Percentiles rank a stretch among this genome's conserved stretches.
Conservation (phyloP, 2,113 vertebrate genomes). For the Actinemys pallida region DNA sequence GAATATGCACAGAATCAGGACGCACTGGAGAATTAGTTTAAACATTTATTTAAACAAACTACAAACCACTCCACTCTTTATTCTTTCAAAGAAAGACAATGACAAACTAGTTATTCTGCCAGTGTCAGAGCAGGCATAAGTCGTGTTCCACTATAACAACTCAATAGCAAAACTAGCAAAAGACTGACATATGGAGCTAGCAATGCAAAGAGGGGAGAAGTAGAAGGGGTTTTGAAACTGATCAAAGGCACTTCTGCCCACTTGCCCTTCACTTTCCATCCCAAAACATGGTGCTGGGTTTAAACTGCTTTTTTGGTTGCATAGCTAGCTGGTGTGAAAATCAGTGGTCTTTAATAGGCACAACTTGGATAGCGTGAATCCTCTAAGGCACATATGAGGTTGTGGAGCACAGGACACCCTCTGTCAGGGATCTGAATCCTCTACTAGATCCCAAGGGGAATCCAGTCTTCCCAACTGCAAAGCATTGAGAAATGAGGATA, state of each 20-base stretch:
- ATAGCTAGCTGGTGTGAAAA: slow-evolving; percentile 75
- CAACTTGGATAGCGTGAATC: slow-evolving; percentile 73
- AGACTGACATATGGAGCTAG: slow-evolving; percentile 67
- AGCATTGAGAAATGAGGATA: slow-evolving; percentile 63
- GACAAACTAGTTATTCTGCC: slow-evolving; percentile 77
- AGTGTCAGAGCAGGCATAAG: slow-evolving; percentile 73
- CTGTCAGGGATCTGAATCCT: slow-evolving; percentile 51
- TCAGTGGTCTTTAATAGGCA: slow-evolving; percentile 76
- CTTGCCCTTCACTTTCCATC: slow-evolving; percentile 51
- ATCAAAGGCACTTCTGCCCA: slow-evolving; percentile 69
- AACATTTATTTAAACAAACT: slow-evolving; percentile 85
- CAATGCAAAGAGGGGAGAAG: slow-evolving; percentile 65
- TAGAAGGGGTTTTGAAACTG: slow-evolving; percentile 60
- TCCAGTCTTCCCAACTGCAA: slow-evolving; percentile 70
- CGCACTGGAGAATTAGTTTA: slow-evolving; percentile 58
- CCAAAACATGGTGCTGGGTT: slow-evolving; percentile 57
- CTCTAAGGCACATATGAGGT: slow-evolving; percentile 78
- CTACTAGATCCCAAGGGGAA: slow-evolving; percentile 71
- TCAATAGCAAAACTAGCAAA: slow-evolving; percentile 74
- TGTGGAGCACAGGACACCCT: slow-evolving; percentile 33
- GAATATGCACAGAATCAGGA: not conserved
- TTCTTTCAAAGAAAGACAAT: slow-evolving; percentile 76
- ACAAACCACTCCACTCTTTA: slow-evolving; percentile 83
- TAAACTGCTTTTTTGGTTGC: slow-evolving; percentile 79
- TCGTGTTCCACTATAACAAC: slow-evolving; percentile 72